phyloP scores from a whole-genome alignment of 1,140 invertebrate genomes.

The Drosophila arizonae region DNA sequence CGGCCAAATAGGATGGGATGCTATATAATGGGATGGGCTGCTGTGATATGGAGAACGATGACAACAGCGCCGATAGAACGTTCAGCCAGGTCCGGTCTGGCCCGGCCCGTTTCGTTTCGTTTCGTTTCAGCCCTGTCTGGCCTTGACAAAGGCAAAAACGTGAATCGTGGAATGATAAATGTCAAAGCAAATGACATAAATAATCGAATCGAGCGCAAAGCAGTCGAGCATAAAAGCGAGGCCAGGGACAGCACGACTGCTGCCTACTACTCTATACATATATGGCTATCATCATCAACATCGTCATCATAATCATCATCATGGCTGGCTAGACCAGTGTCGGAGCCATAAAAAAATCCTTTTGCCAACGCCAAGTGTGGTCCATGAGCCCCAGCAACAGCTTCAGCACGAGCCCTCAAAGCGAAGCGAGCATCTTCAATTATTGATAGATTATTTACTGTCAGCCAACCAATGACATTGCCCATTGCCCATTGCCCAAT shows the following conservation, averaged over 20 bases:
- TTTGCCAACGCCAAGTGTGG: constrained; percentile 73
- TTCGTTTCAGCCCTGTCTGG: constrained; percentile 17
- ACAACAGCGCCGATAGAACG: constrained; percentile 13
- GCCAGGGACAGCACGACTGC: constrained; percentile 17
- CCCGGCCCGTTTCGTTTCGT: neutral
- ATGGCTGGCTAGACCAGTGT: constrained; percentile 33
- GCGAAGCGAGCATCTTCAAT: constrained; percentile 56
- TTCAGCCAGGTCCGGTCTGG: constrained; percentile 3
- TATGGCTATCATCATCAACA: constrained; percentile 52
- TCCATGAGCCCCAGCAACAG: constrained; percentile 41
- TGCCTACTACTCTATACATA: constrained; percentile 34
- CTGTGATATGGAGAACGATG: constrained; percentile 52
- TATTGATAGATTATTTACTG: constrained; percentile 81
- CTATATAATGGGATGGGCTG: constrained; percentile 31
- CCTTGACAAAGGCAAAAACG: constrained; percentile 74
- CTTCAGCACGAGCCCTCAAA: constrained; percentile 17
- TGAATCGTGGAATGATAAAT: constrained; percentile 79
- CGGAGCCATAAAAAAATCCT: constrained; percentile 56
- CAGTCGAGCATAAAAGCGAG: constrained; percentile 72
- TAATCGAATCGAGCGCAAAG: constrained; percentile 76
- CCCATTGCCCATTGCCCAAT: constrained; percentile 40
- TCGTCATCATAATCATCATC: constrained; percentile 21
- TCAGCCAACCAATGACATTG: constrained; percentile 64
- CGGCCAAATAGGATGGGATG: constrained; percentile 49
- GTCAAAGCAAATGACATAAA: constrained; percentile 81